Base-by-base conservation (phyloP, 2,888 invertebrate genomes). In the Cheilosia vulpina region DNA sequence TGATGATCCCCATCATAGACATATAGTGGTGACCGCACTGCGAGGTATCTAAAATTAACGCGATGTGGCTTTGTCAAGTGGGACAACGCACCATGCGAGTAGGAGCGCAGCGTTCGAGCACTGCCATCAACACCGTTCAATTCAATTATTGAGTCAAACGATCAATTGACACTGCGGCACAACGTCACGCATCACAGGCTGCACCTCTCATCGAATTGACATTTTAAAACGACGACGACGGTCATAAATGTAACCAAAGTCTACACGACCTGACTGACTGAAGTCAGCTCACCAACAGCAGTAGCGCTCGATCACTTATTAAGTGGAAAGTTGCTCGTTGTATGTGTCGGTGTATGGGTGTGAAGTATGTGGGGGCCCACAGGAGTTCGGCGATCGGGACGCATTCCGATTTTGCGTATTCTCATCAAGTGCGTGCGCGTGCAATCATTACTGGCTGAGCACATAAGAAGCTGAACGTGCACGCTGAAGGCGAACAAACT, bases 141-240 rank as follows among this genome's bases (percentile, higher is more conserved):
- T 62, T 83, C 71, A 82, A 82, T 82, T 82, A 82, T 11, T 77
- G 72, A 77, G 77, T 77, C 82, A 83, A 83, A 83, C 45, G 77
- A 78, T 57, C 66, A 83, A 83, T 83, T 83, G 82, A 78, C 72
- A 78, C 62, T 55, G 65, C 38, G 47, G 63, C 62, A 63, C 55
- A 38, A 52, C 52, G 52, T 52, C 52, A 52, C 47, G 9, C 80
- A 63, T 77, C 71, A 77, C 45, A 71, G 71, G 52, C 52, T 24
- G 71, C 77, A 77, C 58, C 65, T 71, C 65, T 65, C 45, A 60
- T 43, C 47, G 65, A 77, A 77, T 77, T 77, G 77, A 31, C 71
- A 65, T 57, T 65, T 72, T 13, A 21, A 52, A 72, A 57, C 47
- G 57, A 47, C 57, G 38, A 62, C 50, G 27, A 45, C 69, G 69